phyloP scores from a whole-genome alignment of 2,113 vertebrate genomes.

The Hipposideros armiger region DNA sequence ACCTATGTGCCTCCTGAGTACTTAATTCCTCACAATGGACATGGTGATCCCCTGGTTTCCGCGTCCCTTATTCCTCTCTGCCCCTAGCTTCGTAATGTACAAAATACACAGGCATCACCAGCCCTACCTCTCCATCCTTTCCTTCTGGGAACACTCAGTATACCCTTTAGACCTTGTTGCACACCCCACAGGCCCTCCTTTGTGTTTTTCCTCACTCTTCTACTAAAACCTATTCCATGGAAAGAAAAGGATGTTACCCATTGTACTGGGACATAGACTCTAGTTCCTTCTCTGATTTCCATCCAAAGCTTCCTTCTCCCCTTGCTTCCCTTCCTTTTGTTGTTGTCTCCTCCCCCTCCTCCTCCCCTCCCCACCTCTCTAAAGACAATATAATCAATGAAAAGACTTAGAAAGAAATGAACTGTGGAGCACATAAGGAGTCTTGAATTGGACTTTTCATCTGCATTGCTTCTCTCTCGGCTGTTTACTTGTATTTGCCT shows the following conservation, averaged over 20 bases:
- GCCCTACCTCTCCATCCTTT: neutral
- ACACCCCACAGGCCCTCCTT: neutral
- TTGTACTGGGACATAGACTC: neutral
- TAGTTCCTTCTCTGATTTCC: neutral
- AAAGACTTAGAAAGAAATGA: conserved; percentile 70
- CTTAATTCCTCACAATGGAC: neutral
- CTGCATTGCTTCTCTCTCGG: conserved; percentile 68
- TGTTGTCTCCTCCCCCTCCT: no score
- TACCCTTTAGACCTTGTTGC: neutral
- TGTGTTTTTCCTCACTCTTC: neutral
- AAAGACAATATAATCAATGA: conserved; percentile 79
- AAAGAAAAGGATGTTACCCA: neutral
- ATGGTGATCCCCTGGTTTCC: no score
- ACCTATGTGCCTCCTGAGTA: neutral
- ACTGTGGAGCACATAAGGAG: conserved; percentile 52
- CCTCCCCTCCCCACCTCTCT: neutral
- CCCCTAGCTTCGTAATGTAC: neutral
- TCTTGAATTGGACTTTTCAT: conserved; percentile 67
- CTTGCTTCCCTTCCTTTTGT: no score
- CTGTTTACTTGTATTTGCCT: conserved; percentile 73
- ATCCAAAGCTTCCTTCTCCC: no score
- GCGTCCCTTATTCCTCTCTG: neutral
- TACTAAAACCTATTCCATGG: neutral
- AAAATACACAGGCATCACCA: no score
- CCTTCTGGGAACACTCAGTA: neutral